phyloP scores from a whole-genome alignment of 2,888 invertebrate genomes.

The Hirtodrosophila confusa region DNA sequence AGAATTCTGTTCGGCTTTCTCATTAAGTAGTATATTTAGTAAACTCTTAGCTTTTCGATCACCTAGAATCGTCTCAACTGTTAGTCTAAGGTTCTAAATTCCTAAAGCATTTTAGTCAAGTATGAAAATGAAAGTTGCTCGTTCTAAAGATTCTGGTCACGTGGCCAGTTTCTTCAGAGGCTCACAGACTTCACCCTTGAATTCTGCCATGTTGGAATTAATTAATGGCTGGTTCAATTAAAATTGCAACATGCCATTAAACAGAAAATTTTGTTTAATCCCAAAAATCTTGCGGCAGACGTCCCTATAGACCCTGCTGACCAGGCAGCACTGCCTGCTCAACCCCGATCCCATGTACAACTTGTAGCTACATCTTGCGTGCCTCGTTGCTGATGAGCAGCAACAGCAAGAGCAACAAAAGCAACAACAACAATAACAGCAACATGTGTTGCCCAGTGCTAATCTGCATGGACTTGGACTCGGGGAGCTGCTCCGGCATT shows the following conservation, averaged over 20 bases:
- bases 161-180: slow-evolving; percentile 16
- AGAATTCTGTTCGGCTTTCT: too few relatives aligned
- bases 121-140: not conserved
- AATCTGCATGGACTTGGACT: slow-evolving; percentile 62
- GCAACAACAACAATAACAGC: slow-evolving; percentile 38
- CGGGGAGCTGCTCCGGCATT: slow-evolving; percentile 25
- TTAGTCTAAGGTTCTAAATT: not conserved
- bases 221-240: slow-evolving; percentile 84
- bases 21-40: too few relatives aligned
- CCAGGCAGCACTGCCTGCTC: slow-evolving; percentile 17
- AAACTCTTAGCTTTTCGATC: too few relatives aligned
- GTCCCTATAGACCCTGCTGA: slow-evolving; percentile 19
- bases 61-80: not conserved
- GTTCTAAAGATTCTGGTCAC: slow-evolving; percentile 27
- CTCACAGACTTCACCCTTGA: slow-evolving; percentile 22
- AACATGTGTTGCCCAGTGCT: slow-evolving; percentile 70
- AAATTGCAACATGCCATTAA: slow-evolving; percentile 83
- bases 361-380: slow-evolving; percentile 78
- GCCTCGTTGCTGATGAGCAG: slow-evolving; percentile 71
- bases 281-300: slow-evolving; percentile 39
- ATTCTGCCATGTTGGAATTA: slow-evolving; percentile 77
- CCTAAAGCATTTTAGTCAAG: too few relatives aligned
- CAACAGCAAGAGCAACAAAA: slow-evolving; percentile 35
- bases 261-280: slow-evolving; percentile 62
- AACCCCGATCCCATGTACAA: slow-evolving; percentile 60